A percentile compares a stretch with the other conserved stretches of the same genome.
Evolutionary conservation across 2,797 vertebrate genomes (phyloP).

Genomic region (Spinibarbus caldwelli): DNA sequence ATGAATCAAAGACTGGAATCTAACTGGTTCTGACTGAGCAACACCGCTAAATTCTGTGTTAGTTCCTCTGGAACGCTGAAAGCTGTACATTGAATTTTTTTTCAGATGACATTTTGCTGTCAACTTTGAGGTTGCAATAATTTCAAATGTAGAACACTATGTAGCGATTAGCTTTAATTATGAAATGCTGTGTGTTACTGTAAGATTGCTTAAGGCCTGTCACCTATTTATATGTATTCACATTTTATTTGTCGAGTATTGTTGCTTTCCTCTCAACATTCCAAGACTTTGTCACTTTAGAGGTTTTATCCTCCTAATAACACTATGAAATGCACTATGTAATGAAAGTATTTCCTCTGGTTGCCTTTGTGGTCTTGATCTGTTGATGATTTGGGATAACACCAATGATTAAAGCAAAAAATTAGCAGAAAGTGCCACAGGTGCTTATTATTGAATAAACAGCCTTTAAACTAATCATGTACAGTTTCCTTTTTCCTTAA

Average conservation of each 20-base stretch:
- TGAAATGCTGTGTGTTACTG: conserved; percentile 66
- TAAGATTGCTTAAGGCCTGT: conserved; percentile 58
- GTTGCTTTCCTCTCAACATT: background rate
- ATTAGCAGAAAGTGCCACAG: background rate
- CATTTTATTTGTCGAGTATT: conserved; percentile 22
- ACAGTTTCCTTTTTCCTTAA: background rate
- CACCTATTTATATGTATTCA: conserved; percentile 46
- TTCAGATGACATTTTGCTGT: background rate
- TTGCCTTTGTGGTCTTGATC: conserved; percentile 6
- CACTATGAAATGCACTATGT: conserved; percentile 16
- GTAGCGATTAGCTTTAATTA: conserved; percentile 15
- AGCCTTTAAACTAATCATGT: background rate
- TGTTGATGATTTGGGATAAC: background rate
- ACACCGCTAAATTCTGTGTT: conserved; percentile 64
- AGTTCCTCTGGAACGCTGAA: conserved; percentile 67
- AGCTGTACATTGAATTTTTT: conserved; percentile 63
- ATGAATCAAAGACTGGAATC: conserved; percentile 84
- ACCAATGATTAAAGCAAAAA: background rate
- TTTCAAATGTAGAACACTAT: conserved; percentile 37
- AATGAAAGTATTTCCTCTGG: background rate
- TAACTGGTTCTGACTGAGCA: conserved; percentile 60
- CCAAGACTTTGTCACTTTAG: conserved; percentile 39
- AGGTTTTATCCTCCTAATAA: conserved; percentile 14
- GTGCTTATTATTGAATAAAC: conserved; percentile 38
- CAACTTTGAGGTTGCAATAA: conserved; percentile 54